Conservation (phyloP, 2,113 vertebrate genomes). For the Cyprinodon tularosa region DNA sequence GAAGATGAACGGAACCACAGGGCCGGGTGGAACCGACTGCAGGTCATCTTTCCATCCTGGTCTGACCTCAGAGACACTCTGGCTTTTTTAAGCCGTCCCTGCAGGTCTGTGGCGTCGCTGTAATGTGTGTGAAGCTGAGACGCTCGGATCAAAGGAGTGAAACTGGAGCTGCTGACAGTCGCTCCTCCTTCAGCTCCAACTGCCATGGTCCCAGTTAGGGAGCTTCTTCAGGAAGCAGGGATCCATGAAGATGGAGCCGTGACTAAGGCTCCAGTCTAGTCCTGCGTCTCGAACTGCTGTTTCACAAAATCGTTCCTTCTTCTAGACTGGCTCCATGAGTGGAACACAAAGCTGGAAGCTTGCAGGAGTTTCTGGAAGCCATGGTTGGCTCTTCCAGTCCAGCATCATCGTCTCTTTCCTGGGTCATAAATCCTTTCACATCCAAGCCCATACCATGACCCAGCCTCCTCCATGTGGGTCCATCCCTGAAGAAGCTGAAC, state of each 20-base stretch:
- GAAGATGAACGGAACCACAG: no score
- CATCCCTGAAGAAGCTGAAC: no score
- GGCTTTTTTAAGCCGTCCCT: slow-evolving; percentile 8
- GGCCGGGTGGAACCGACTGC: no score
- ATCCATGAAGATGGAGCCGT: no score
- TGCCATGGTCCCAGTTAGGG: not conserved
- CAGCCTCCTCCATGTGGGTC: no score
- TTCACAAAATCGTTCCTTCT: not conserved
- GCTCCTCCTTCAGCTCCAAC: not conserved
- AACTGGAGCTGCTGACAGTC: not conserved
- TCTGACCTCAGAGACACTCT: not conserved
- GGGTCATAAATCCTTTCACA: no score
- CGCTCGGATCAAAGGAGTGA: not conserved
- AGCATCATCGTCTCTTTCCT: no score
- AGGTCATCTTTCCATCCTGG: not conserved
- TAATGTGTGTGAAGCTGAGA: slow-evolving; percentile 3
- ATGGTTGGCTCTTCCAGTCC: no score
- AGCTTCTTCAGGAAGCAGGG: not conserved
- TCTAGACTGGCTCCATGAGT: no score
- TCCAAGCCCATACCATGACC: no score
- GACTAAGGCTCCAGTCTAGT: not conserved
- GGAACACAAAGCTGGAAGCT: no score
- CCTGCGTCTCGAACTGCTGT: not conserved
- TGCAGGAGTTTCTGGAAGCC: no score
- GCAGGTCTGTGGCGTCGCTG: not conserved